Evolutionary conservation across 2,113 vertebrate species (phyloP).

Genomic region (Acrocephalus kingi): DNA sequence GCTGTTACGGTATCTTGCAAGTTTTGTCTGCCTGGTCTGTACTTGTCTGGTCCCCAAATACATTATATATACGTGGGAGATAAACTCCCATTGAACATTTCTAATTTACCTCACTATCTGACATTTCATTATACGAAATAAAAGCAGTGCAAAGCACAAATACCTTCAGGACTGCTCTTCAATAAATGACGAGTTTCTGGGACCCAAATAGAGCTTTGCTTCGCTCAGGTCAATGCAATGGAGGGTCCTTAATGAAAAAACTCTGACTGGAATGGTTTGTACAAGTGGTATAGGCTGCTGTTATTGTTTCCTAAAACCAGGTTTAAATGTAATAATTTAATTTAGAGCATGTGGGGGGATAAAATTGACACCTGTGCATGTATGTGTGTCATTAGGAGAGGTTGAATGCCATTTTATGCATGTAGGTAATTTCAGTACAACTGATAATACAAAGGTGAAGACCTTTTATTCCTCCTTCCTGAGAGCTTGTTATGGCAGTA

Average conservation of each 20-base stretch:
- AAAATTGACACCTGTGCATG: neutral
- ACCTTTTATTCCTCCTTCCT: neutral
- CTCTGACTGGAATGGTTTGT: neutral
- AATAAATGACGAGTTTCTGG: neutral
- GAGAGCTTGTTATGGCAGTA: neutral
- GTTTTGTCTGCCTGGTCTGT: neutral
- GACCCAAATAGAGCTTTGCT: neutral
- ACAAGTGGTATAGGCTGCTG: neutral
- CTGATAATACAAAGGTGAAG: neutral
- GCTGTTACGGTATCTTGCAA: neutral
- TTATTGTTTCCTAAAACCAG: neutral
- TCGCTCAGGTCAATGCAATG: neutral
- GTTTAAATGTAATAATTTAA: neutral
- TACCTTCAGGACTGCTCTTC: neutral
- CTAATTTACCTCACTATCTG: neutral
- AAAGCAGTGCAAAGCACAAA: neutral
- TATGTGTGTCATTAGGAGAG: neutral
- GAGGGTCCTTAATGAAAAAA: neutral
- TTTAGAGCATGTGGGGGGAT: fast-evolving
- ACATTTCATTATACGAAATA: neutral
- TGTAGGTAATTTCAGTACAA: neutral
- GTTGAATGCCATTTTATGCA: neutral
- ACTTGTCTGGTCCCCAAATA: neutral
- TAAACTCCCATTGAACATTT: neutral
- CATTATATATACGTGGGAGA: neutral